Conservation (phyloP, 2,888 invertebrate genomes). For the Leptopilina myrica region DNA sequence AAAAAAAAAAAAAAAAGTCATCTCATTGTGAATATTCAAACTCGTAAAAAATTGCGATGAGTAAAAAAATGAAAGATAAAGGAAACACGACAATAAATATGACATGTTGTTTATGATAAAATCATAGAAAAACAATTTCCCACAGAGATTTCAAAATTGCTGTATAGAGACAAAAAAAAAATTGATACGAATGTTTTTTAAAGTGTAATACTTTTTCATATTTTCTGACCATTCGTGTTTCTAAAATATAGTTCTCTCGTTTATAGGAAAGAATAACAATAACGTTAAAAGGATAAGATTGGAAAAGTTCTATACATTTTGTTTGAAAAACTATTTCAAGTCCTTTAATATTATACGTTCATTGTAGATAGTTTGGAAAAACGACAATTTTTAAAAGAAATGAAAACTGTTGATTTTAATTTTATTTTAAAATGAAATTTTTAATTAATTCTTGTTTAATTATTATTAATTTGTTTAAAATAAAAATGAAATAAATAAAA, state of each 20-base stretch:
- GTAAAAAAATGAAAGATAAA: neutral
- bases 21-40: neutral
- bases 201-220: neutral
- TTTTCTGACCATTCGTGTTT: neutral
- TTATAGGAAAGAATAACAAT: constrained; percentile 5
- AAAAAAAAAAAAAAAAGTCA: no score
- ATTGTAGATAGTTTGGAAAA: no score
- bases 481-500: no score
- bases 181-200: neutral
- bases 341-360: no score
- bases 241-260: neutral
- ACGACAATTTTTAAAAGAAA: no score
- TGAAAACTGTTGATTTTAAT: no score
- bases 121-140: constrained; percentile 7
- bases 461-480: no score
- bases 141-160: neutral
- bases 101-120: neutral
- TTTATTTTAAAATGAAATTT: no score
- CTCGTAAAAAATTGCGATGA: neutral
- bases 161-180: neutral
- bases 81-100: neutral
- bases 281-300: constrained; percentile 2
- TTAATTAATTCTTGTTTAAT: no score
- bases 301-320: constrained; percentile 1
- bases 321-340: neutral